A percentile compares a stretch with the other conserved stretches of the same genome.
phyloP scores from a whole-genome alignment of 2,113 vertebrate species.

The Nannobrachium achirus region DNA sequence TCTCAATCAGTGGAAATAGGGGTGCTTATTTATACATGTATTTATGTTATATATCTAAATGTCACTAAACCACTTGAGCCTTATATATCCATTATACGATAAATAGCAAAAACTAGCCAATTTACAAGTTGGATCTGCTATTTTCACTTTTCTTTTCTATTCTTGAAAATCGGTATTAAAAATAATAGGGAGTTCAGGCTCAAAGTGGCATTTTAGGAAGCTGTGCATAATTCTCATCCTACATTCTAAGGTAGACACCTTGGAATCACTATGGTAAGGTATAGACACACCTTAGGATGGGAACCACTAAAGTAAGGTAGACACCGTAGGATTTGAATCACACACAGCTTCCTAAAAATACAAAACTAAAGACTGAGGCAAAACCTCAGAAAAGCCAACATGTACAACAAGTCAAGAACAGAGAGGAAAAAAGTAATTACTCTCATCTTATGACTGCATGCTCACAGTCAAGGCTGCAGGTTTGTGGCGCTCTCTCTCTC shows the following conservation, averaged over 20 bases:
- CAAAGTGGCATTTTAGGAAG: too few relatives aligned
- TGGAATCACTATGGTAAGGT: too few relatives aligned
- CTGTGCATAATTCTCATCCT: too few relatives aligned
- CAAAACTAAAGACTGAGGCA: conserved; percentile 34
- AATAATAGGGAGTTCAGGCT: too few relatives aligned
- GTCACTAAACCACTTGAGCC: conserved; percentile 12
- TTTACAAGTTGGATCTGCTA: too few relatives aligned
- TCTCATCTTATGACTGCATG: conserved; percentile 49
- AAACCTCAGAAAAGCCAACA: conserved; percentile 22
- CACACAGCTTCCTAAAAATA: conserved; percentile 27
- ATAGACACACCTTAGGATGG: too few relatives aligned
- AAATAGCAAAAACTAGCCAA: too few relatives aligned
- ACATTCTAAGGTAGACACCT: too few relatives aligned
- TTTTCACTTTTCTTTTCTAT: too few relatives aligned
- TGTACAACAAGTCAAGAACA: conserved; percentile 9
- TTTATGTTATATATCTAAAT: conserved; percentile 16
- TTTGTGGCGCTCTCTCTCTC: conserved; percentile 11
- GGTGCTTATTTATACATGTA: background rate
- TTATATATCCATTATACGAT: conserved; percentile 12
- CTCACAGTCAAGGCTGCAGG: conserved; percentile 29
- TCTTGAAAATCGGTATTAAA: too few relatives aligned
- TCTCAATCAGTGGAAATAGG: conserved; percentile 2
- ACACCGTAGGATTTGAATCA: conserved; percentile 23
- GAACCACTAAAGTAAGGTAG: too few relatives aligned
- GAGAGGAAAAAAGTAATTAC: conserved; percentile 41